Base-by-base conservation (phyloP, 2,888 invertebrate species). In the Sialis lutaria region DNA sequence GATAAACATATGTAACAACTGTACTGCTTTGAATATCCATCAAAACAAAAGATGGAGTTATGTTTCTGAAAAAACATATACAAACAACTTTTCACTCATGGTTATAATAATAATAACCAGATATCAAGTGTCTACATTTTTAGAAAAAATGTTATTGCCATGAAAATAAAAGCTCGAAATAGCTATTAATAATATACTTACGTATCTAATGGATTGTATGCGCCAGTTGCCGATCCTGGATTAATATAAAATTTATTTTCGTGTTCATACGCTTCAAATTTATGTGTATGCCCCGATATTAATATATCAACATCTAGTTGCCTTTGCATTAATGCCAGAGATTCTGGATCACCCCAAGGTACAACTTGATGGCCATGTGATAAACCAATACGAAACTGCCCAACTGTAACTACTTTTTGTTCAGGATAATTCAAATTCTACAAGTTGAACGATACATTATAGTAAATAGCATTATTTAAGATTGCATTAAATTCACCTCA, bases 221-320 rank as follows among this genome's bases (percentile, higher is more conserved):
- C 95, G 8, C 98, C 98, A 31, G 98, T 98, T 2, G 96, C 97
- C 5, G 96, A 95, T 6, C 98, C 98, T 5, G 98, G 98, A 67
- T 99, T 98, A 47, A 99, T 95, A 64, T 92, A 99, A 68, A 99
- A 97, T 65, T 95, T 93, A 60, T 91, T 95, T 61, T 96, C 96
- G 69, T 95, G 91, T 63, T 98, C 97, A 56, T 93, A 95, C 0
- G 96, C 96, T 61, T 95, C 93, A 68, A 97, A 97, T 58, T 90
- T 87, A 66, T 99, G 98, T 1, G 97, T 97, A 63, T 98, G 97
- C 0, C 98, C 98, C 0, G 96, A 91, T 60, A 99, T 97, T 42
- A 99, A 72, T 56, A 99, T 96, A 65, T 99, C 98, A 2, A 98
- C 98, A 61, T 98, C 97, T 30, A 99, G 68, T 63, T 99, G 98